Evolutionary conservation across 2,888 invertebrate species (phyloP).

Genomic region (Himalopsyche tibetana): DNA sequence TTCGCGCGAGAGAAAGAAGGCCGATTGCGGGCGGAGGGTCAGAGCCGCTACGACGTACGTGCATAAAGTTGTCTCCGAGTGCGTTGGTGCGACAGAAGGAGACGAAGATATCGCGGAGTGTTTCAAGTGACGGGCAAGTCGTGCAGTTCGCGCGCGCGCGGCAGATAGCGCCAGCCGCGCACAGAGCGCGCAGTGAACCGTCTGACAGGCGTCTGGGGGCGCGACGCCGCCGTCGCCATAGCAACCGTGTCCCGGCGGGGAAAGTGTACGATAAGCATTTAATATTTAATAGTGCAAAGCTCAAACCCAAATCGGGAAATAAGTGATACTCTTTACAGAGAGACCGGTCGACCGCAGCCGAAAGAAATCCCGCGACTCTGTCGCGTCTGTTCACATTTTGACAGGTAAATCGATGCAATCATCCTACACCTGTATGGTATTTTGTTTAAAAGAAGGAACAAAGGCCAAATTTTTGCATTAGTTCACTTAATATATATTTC

Average conservation of each 20-base stretch:
- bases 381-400: conserved; percentile 41
- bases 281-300: conserved; percentile 18
- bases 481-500: neutral
- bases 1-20: conserved; percentile 62
- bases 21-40: conserved; percentile 58
- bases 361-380: conserved; percentile 16
- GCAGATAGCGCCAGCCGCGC: conserved; percentile 72
- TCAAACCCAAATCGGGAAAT: neutral
- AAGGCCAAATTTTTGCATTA: conserved; percentile 21
- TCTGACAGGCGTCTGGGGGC: conserved; percentile 67
- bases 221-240: conserved; percentile 64
- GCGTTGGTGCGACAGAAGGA: conserved; percentile 63
- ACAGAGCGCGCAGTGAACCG: conserved; percentile 68
- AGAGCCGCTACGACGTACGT: conserved; percentile 61
- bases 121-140: conserved; percentile 65
- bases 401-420: conserved; percentile 43
- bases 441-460: conserved; percentile 36
- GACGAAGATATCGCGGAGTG: conserved; percentile 63
- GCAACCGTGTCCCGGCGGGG: conserved; percentile 56
- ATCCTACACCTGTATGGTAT: conserved; percentile 40
- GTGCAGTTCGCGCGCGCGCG: conserved; percentile 69
- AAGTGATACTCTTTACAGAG: conserved; percentile 19
- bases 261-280: conserved; percentile 49
- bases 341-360: neutral
- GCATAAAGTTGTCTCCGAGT: conserved; percentile 61